phyloP scores from a whole-genome alignment of 53 echinoderm and acorn worm species.

The Glandiceps talaboti region DNA sequence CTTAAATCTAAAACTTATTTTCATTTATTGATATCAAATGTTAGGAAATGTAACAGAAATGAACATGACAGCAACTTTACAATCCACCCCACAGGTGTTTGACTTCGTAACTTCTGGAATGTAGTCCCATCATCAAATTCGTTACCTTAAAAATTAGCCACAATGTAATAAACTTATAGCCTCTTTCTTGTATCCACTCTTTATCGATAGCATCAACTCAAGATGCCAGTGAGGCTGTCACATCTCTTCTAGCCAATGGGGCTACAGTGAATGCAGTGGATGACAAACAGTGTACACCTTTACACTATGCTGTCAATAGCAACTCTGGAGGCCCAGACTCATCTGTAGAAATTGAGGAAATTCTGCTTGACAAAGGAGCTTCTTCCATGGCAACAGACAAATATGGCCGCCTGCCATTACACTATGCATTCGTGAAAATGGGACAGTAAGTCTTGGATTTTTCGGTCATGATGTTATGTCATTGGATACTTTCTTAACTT shows the following conservation, averaged over 20 bases:
- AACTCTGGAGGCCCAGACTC: slow-evolving; percentile 71
- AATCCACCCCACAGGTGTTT: too few relatives aligned
- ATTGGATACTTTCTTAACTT: too few relatives aligned
- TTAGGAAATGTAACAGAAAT: too few relatives aligned
- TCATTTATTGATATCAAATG: too few relatives aligned
- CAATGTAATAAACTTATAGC: too few relatives aligned
- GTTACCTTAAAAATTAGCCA: too few relatives aligned
- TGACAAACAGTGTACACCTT: slow-evolving; percentile 46
- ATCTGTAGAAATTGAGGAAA: slow-evolving; percentile 48
- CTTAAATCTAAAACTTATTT: too few relatives aligned
- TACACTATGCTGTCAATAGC: slow-evolving; percentile 77
- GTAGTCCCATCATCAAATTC: too few relatives aligned
- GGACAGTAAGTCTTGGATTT: slow-evolving; percentile 22
- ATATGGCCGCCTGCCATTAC: slow-evolving; percentile 61
- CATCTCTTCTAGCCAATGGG: slow-evolving; percentile 43
- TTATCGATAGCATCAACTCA: slow-evolving; percentile 7
- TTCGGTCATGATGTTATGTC: too few relatives aligned
- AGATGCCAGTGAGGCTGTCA: slow-evolving; percentile 23
- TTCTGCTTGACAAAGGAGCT: slow-evolving; percentile 69
- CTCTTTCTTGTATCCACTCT: too few relatives aligned
- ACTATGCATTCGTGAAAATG: slow-evolving; percentile 70
- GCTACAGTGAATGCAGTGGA: slow-evolving; percentile 64
- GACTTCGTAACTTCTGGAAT: too few relatives aligned
- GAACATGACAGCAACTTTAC: too few relatives aligned
- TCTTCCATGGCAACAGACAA: slow-evolving; percentile 60